These are phyloP conservation scores for Drosophila trapezifrons DNA, from an alignment of 1,140 invertebrate species.

Conservation along the genomic window DNA sequence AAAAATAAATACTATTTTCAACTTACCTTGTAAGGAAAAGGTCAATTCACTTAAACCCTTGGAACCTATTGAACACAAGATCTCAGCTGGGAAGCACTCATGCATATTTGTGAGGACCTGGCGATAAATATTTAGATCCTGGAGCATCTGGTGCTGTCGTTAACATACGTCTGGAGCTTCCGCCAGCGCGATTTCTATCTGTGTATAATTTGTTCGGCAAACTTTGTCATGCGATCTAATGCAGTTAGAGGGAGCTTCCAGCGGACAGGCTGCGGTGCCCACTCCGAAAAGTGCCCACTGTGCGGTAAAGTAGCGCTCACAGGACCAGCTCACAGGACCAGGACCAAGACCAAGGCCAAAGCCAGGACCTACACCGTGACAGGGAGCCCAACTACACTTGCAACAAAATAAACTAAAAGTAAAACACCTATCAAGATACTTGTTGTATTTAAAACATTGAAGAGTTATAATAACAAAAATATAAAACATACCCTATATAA, in stretches of 20 bases:
- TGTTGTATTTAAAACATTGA: not conserved
- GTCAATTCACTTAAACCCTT: not conserved
- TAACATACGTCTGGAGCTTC: slow-evolving; percentile 32
- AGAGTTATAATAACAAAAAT: too few species aligned
- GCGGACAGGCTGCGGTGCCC: slow-evolving; percentile 25
- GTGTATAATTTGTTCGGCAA: slow-evolving; percentile 58
- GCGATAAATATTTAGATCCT: slow-evolving; percentile 28
- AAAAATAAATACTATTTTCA: not conserved
- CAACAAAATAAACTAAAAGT: not conserved
- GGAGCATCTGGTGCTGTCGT: slow-evolving; percentile 20
- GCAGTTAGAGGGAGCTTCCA: slow-evolving; percentile 51
- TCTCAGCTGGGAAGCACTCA: not conserved
- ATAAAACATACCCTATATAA: too few species aligned
- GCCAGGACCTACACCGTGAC: slow-evolving; percentile 3
- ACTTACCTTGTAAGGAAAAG: not conserved
- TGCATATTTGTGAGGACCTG: slow-evolving; percentile 34
- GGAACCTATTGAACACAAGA: not conserved
- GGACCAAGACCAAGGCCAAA: not conserved
- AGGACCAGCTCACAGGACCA: slow-evolving; percentile 13
- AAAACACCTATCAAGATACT: too few species aligned
- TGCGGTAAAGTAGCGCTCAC: slow-evolving; percentile 19
- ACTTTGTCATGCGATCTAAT: slow-evolving; percentile 65
- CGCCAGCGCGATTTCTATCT: slow-evolving; percentile 39
- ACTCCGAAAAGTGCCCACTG: slow-evolving; percentile 21
- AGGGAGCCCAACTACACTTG: slow-evolving; percentile 1